A percentile compares a stretch with the other conserved stretches of the same genome.
Evolutionary conservation across 1,140 invertebrate species (phyloP).

Genomic region (Gryon sp.): DNA sequence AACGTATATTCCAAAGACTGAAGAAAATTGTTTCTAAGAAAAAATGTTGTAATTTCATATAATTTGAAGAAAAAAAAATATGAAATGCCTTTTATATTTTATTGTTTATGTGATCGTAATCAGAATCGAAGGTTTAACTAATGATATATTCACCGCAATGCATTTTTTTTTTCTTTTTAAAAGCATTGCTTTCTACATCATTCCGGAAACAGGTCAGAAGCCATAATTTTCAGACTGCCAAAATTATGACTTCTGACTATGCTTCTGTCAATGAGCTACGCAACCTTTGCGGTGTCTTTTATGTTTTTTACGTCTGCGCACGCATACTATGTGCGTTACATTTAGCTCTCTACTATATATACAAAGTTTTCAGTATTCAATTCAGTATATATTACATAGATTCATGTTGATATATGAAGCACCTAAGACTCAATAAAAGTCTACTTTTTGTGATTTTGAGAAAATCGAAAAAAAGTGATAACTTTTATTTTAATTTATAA

Average conservation of each 20-base stretch:
- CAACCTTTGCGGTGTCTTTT: slow-evolving; percentile 54
- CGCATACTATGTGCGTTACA: slow-evolving; percentile 41
- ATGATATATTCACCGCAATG: slow-evolving; percentile 9
- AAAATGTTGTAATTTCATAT: slow-evolving; percentile 7
- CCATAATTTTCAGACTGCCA: slow-evolving; percentile 33
- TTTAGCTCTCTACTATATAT: slow-evolving; percentile 39
- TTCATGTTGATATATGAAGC: too few relatives aligned
- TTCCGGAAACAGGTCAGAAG: slow-evolving; percentile 52
- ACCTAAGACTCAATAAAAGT: too few relatives aligned
- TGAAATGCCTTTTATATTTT: slow-evolving; percentile 17
- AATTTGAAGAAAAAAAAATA: slow-evolving; percentile 12
- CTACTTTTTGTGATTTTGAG: too few relatives aligned
- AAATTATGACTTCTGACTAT: slow-evolving; percentile 56
- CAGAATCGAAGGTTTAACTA: slow-evolving; percentile 30
- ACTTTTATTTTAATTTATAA: too few relatives aligned
- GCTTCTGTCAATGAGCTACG: slow-evolving; percentile 51
- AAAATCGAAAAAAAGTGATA: slow-evolving; percentile 7
- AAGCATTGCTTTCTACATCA: slow-evolving; percentile 33
- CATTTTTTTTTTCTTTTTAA: slow-evolving; percentile 32
- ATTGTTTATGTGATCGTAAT: slow-evolving; percentile 45
- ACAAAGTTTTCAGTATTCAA: slow-evolving; percentile 14
- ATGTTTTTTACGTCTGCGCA: slow-evolving; percentile 53
- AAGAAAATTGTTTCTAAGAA: too few relatives aligned
- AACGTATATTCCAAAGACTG: too few relatives aligned
- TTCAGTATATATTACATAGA: slow-evolving; percentile 39